Evolutionary conservation across 1,140 invertebrate species (phyloP).

Genomic region (Cryptotermes secundus): DNA sequence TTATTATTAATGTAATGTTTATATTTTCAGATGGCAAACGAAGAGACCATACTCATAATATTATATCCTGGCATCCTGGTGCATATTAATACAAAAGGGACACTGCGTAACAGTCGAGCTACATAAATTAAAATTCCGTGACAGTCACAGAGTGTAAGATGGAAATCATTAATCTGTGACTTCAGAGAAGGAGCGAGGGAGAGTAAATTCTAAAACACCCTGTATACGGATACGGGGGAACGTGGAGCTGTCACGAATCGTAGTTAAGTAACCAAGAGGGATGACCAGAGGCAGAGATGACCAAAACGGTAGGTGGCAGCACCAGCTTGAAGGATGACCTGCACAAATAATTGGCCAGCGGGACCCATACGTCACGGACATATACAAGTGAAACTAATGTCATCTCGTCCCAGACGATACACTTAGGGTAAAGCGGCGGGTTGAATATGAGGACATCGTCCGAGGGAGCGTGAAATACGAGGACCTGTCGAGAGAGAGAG

Average conservation of each 20-base stretch:
- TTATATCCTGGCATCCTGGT: too few species aligned
- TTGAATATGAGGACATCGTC: background rate
- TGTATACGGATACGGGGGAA: too few species aligned
- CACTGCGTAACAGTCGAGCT: too few species aligned
- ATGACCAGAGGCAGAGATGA: background rate
- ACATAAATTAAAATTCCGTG: too few species aligned
- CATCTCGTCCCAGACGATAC: background rate
- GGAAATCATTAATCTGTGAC: too few species aligned
- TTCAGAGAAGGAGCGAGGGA: too few species aligned
- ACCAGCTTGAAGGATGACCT: background rate
- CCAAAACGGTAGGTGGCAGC: background rate
- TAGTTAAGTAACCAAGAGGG: background rate
- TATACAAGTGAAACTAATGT: background rate
- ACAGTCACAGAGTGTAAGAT: too few species aligned
- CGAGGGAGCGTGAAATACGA: background rate
- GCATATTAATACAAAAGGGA: too few species aligned
- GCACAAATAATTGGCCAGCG: background rate
- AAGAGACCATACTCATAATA: too few species aligned
- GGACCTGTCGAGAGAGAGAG: background rate
- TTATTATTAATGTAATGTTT: too few species aligned
- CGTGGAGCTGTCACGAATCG: background rate
- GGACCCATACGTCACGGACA: background rate
- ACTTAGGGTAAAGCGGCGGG: background rate
- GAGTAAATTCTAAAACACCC: too few species aligned
- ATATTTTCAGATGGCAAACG: too few species aligned